Base-by-base conservation (phyloP, 2,113 vertebrate genomes). In the Neolamprologus ventralis region DNA sequence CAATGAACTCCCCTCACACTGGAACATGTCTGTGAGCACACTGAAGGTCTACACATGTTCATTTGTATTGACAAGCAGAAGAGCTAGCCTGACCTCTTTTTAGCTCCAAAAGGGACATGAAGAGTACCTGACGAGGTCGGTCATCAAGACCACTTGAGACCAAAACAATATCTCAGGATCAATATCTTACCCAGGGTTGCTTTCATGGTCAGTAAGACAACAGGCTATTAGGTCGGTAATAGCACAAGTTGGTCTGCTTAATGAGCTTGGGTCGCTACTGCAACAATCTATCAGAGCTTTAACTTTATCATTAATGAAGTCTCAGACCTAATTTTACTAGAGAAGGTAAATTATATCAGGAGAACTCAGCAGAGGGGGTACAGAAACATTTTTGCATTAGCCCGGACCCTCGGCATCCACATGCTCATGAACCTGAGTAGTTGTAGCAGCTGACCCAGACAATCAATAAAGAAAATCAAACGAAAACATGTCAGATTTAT, bases 91-190 rank as follows among this genome's bases (percentile, higher is more conserved):
- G 14, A 28, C 57, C 2, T 31, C 26, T 31, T 58, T 60, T 60
- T 60, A 60, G 57, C 26, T 60, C 57, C 26, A 60, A 60, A 55
- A 10, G 57, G 14, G 26, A 60, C 57, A 60, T 31, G 26, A 31
- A 31, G 26, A 14, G 0, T 28, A 58, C 55, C 13, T 58, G 54
- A 55, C 12, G 0, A 55, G 54, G 23, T 2, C 1, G 0, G 23
- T 57, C 12, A 57, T 57, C 7, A 4, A 7, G 23, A 57, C 2
- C 54, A 13, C 54, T 5, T 26, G 0, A 57, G 0, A 57, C 12
- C 21, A 57, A 26, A 26, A 14, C 54, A 14, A 26, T 26, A 55
- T 57, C 0, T 57, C 12, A 57, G 7, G 4, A 26, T 26, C 21
- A 26, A 0, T 26, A 57, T 57, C 54, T 57, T 26, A 57, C 7